phyloP scores from a whole-genome alignment of 2,113 vertebrate species.

The Collichthys lucidus region DNA sequence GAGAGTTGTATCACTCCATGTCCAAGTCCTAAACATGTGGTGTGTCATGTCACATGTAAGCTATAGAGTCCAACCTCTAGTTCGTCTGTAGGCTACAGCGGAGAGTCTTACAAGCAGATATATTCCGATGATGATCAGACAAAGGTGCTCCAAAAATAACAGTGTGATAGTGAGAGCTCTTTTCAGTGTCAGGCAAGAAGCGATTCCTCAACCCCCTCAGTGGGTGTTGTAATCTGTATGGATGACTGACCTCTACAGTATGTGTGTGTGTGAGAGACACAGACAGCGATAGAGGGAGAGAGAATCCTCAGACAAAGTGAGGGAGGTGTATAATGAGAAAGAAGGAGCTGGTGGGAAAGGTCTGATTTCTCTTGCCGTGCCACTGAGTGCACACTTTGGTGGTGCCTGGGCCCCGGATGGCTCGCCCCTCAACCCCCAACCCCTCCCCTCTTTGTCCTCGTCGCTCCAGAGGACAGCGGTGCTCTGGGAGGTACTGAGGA shows the following conservation, averaged over 20 bases:
- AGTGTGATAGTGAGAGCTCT: conserved; percentile 15
- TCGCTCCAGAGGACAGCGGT: conserved; percentile 29
- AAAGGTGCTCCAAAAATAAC: conserved; percentile 38
- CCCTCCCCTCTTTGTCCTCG: conserved; percentile 50
- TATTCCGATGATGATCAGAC: conserved; percentile 11
- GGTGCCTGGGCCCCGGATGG: conserved; percentile 13
- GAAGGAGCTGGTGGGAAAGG: conserved; percentile 19
- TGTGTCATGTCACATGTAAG: neutral
- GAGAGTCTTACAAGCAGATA: neutral
- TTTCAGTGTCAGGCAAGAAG: conserved; percentile 34
- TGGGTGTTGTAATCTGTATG: conserved; percentile 51
- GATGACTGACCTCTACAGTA: conserved; percentile 58
- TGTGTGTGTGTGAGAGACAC: neutral
- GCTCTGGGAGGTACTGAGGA: conserved; percentile 37
- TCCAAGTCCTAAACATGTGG: neutral
- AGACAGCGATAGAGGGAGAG: conserved; percentile 8
- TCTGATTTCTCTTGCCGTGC: conserved; percentile 40
- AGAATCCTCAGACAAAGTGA: conserved; percentile 36
- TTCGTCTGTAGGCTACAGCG: neutral
- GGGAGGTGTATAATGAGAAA: conserved; percentile 53
- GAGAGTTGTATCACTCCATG: neutral
- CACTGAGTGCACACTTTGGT: conserved; percentile 19
- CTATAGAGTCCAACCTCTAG: neutral
- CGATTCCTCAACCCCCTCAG: conserved; percentile 21
- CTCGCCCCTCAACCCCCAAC: neutral